phyloP scores from a whole-genome alignment of 2,888 invertebrate species.

The Chloromyia formosa region DNA sequence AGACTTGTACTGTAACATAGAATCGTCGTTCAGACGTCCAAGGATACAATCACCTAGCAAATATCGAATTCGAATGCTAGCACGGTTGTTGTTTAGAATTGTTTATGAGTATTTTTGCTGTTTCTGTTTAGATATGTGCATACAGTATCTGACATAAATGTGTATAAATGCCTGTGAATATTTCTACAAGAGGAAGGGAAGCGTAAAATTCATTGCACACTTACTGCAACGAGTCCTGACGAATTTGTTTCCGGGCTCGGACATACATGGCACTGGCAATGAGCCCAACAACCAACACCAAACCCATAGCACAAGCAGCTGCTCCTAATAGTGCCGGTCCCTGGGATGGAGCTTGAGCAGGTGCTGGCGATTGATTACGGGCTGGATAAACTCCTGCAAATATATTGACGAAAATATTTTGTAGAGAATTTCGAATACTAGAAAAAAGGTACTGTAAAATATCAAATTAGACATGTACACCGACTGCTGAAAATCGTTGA shows the following conservation, averaged over 20 bases:
- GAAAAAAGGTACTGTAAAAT: neutral
- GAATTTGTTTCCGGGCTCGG: constrained; percentile 62
- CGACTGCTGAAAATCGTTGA: too few relatives aligned
- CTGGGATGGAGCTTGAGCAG: constrained; percentile 71
- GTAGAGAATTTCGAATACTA: neutral
- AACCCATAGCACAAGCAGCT: constrained; percentile 79
- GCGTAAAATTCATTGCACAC: constrained; percentile 50
- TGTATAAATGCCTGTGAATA: neutral
- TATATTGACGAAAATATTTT: neutral
- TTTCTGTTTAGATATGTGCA: constrained; percentile 2
- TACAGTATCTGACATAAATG: neutral
- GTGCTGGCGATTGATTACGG: constrained; percentile 65
- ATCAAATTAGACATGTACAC: neutral
- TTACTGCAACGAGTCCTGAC: constrained; percentile 63
- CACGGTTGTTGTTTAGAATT: constrained; percentile 7
- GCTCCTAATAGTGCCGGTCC: constrained; percentile 80
- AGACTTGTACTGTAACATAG: too few relatives aligned
- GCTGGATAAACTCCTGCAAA: constrained; percentile 65
- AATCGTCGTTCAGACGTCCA: neutral
- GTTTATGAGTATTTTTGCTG: constrained; percentile 12
- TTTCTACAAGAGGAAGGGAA: neutral
- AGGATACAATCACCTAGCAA: constrained; percentile 13
- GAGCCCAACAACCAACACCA: constrained; percentile 61
- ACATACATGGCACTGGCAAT: constrained; percentile 64
- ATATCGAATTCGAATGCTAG: constrained; percentile 1